Evolutionary conservation across 2,797 vertebrate species (phyloP).

Genomic region (Galago senegalensis): DNA sequence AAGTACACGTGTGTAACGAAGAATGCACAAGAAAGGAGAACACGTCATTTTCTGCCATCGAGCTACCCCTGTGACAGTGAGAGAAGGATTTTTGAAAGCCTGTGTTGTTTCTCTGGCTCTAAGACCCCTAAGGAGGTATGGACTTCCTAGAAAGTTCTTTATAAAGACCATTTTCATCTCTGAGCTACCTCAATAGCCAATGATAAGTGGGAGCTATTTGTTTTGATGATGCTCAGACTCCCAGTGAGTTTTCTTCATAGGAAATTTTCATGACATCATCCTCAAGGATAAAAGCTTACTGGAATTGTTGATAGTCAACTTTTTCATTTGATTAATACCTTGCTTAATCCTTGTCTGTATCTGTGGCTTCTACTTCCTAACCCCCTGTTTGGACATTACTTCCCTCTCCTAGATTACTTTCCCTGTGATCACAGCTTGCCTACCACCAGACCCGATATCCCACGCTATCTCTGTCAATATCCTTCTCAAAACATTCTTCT

Average conservation of each 20-base stretch:
- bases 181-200: constrained; percentile 45
- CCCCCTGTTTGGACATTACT: not conserved
- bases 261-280: constrained; percentile 62
- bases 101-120: constrained; percentile 64
- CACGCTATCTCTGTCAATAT: not conserved
- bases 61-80: constrained; percentile 73
- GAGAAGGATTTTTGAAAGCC: constrained; percentile 69
- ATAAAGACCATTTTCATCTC: constrained; percentile 69
- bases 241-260: constrained; percentile 41
- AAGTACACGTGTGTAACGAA: constrained; percentile 84
- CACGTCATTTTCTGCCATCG: constrained; percentile 86
- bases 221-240: constrained; percentile 45
- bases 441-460: not conserved
- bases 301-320: constrained; percentile 33
- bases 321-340: constrained; percentile 40
- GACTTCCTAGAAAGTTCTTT: constrained; percentile 70
- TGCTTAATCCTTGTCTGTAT: constrained; percentile 1
- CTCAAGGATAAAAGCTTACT: constrained; percentile 19
- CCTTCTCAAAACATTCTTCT: constrained; percentile 22
- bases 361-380: not conserved
- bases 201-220: constrained; percentile 49
- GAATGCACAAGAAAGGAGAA: constrained; percentile 85
- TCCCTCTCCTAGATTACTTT: not conserved
- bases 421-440: not conserved
- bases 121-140: constrained; percentile 40